A percentile compares a stretch with the other conserved stretches of the same genome.
These are phyloP conservation scores for Caloenas nicobarica DNA, from an alignment of 2,113 vertebrate genomes.

Conservation along the genomic window DNA sequence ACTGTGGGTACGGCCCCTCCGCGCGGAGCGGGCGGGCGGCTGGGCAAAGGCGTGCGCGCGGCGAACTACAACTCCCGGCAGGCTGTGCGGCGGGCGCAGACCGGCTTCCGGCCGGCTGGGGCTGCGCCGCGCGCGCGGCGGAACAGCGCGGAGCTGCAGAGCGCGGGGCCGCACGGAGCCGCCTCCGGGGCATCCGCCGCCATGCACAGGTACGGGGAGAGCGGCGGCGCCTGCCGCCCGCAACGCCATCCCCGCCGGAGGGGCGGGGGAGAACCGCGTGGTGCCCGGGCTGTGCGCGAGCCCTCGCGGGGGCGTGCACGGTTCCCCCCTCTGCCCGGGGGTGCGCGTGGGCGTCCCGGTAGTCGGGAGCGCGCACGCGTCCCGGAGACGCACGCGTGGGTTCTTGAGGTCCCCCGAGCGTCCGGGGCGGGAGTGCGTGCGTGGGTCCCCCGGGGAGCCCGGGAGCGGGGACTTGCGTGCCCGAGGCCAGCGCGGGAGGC, in stretches of 20 bases:
- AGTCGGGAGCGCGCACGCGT: too few relatives aligned
- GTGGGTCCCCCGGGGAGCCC: background rate
- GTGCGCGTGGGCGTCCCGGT: background rate
- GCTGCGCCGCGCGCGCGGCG: background rate
- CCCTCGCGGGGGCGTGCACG: too few relatives aligned
- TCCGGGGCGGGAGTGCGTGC: background rate
- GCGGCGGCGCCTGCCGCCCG: fast-evolving
- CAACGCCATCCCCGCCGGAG: too few relatives aligned
- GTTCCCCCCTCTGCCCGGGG: too few relatives aligned
- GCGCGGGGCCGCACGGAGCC: background rate
- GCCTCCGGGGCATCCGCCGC: background rate
- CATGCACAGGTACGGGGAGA: background rate
- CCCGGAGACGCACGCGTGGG: background rate
- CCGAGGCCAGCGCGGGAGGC: too few relatives aligned
- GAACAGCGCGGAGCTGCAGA: background rate
- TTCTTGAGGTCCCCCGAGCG: fast-evolving
- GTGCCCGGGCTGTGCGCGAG: background rate
- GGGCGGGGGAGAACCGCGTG: background rate
- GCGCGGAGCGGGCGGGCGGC: too few relatives aligned
- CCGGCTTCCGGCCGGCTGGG: background rate
- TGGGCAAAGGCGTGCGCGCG: too few relatives aligned
- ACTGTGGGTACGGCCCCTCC: background rate
- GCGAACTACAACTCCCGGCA: slow-evolving; percentile 64
- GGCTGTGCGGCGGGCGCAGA: background rate
- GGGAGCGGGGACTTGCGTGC: too few relatives aligned